phyloP scores from a whole-genome alignment of 2,888 invertebrate species.

The Sussaba pulchella region DNA sequence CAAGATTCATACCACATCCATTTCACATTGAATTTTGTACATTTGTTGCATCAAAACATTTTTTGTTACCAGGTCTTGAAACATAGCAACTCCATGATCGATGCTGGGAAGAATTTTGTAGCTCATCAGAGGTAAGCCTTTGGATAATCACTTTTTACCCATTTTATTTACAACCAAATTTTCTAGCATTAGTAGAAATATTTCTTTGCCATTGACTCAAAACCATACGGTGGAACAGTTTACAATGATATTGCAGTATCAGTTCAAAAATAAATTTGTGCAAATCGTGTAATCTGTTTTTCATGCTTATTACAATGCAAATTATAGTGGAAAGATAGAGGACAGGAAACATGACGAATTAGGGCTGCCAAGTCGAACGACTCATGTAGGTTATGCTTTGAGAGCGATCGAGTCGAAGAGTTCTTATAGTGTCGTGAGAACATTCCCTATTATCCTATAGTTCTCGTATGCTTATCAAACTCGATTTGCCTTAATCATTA shows the following conservation, averaged over 20 bases:
- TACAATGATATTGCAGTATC: background rate
- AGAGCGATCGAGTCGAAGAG: conserved; percentile 70
- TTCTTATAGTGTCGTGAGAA: conserved; percentile 25
- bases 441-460: background rate
- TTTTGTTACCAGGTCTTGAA: conserved; percentile 88
- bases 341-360: conserved; percentile 71
- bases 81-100: conserved; percentile 95
- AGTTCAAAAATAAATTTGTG: conserved; percentile 16
- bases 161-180: background rate
- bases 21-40: background rate
- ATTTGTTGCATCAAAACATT: background rate
- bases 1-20: background rate
- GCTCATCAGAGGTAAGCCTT: conserved; percentile 93
- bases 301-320: conserved; percentile 32
- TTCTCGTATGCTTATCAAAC: background rate
- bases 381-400: conserved; percentile 72
- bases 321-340: conserved; percentile 62
- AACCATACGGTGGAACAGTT: background rate
- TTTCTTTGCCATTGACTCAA: background rate
- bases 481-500: background rate
- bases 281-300: background rate
- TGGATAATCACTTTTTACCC: conserved; percentile 14
- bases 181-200: background rate
- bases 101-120: conserved; percentile 96
- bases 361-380: conserved; percentile 72